A percentile compares a stretch with the other conserved stretches of the same genome.
Evolutionary conservation across 2,113 vertebrate genomes (phyloP).

Genomic region (Polypterus senegalus): DNA sequence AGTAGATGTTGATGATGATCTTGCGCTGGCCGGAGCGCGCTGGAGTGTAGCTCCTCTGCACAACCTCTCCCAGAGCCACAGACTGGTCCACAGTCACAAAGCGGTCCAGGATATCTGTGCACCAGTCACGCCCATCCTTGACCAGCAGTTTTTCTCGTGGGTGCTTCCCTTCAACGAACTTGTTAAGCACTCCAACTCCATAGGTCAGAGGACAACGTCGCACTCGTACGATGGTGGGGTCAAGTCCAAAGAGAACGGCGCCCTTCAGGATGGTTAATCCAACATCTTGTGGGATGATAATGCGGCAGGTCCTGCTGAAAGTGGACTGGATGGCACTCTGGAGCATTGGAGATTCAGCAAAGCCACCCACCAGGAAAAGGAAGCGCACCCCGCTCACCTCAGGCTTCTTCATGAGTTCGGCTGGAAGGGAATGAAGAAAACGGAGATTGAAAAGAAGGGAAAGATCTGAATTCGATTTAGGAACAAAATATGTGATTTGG

Average conservation of each 20-base stretch:
- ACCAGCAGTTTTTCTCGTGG: conserved; percentile 77
- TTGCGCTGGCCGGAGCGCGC: conserved; percentile 72
- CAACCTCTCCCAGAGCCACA: conserved; percentile 79
- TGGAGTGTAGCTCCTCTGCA: conserved; percentile 81
- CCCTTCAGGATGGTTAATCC: conserved; percentile 90
- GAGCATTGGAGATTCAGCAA: conserved; percentile 81
- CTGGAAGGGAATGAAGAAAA: too few species aligned
- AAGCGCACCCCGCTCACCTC: conserved; percentile 76
- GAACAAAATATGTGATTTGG: neutral
- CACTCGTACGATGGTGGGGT: conserved; percentile 80
- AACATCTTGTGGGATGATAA: conserved; percentile 86
- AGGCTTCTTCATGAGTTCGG: conserved; percentile 69
- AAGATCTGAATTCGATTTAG: neutral
- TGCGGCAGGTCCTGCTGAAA: conserved; percentile 60
- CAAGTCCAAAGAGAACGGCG: conserved; percentile 84
- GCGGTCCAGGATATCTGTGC: conserved; percentile 88
- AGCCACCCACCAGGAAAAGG: conserved; percentile 89
- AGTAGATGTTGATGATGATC: conserved; percentile 94
- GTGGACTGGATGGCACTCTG: conserved; percentile 68
- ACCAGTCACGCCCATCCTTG: conserved; percentile 86
- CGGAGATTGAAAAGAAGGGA: neutral
- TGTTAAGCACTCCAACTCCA: conserved; percentile 82
- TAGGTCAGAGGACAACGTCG: conserved; percentile 83
- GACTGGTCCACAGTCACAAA: conserved; percentile 86
- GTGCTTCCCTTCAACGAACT: conserved; percentile 78